Percentiles rank a stretch among this genome's conserved stretches.
Evolutionary conservation across 2,888 invertebrate species (phyloP).

Genomic region (Anticlea derivata): DNA sequence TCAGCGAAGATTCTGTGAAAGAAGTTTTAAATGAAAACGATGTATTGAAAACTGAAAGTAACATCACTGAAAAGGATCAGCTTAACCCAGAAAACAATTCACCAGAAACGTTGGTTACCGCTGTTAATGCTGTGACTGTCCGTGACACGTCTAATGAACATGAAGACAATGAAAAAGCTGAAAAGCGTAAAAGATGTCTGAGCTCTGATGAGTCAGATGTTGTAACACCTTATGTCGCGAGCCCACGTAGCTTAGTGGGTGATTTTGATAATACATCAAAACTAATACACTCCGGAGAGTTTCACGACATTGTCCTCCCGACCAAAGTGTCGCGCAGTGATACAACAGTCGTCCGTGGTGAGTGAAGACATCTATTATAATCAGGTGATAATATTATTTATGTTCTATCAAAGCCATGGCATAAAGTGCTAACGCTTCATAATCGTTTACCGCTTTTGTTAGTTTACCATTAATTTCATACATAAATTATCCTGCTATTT

Average conservation of each 20-base stretch:
- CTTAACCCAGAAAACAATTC: slow-evolving; percentile 27
- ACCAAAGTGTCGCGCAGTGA: slow-evolving; percentile 73
- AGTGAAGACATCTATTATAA: slow-evolving; percentile 82
- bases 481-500: no score
- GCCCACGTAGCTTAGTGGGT: slow-evolving; percentile 34
- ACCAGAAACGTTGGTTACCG: slow-evolving; percentile 44
- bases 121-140: slow-evolving; percentile 44
- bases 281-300: slow-evolving; percentile 79
- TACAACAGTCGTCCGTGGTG: slow-evolving; percentile 79
- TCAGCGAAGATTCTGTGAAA: slow-evolving; percentile 74
- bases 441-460: slow-evolving; percentile 40
- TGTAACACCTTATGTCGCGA: slow-evolving; percentile 56
- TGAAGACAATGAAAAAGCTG: slow-evolving; percentile 31
- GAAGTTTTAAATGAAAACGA: slow-evolving; percentile 48
- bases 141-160: slow-evolving; percentile 21
- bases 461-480: not conserved
- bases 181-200: slow-evolving; percentile 35
- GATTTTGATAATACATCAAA: slow-evolving; percentile 43
- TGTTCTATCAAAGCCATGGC: slow-evolving; percentile 74
- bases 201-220: slow-evolving; percentile 73
- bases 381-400: slow-evolving; percentile 79
- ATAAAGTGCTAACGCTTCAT: slow-evolving; percentile 61
- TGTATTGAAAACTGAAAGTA: slow-evolving; percentile 22
- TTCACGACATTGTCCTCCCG: slow-evolving; percentile 78
- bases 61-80: slow-evolving; percentile 24